Percentiles rank a stretch among this genome's conserved stretches.
These are phyloP conservation scores for Echinometra lucunter DNA, from an alignment of 53 echinoderm and acorn worm genomes.

Conservation along the genomic window DNA sequence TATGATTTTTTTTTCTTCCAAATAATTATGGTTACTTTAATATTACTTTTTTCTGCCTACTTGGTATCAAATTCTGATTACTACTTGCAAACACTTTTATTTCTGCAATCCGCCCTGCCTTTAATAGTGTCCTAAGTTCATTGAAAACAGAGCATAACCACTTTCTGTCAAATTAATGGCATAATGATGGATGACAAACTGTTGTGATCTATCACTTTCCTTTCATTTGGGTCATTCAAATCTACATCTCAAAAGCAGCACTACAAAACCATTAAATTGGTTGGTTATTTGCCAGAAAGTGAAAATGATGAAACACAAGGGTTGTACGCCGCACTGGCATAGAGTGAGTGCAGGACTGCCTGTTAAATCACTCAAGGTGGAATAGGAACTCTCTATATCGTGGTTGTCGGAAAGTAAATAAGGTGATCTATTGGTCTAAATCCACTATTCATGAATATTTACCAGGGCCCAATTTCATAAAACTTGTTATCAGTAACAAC, in stretches of 20 bases:
- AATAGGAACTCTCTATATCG: not conserved
- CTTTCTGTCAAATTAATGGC: not conserved
- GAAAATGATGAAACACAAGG: not conserved
- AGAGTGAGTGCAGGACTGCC: not conserved
- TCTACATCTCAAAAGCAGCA: constrained; percentile 37
- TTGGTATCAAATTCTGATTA: no score
- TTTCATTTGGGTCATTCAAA: constrained; percentile 8
- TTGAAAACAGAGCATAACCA: no score
- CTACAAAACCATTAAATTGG: not conserved
- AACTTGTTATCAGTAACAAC: no score
- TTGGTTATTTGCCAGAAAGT: not conserved
- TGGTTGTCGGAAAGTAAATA: not conserved
- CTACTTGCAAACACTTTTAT: no score
- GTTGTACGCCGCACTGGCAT: not conserved
- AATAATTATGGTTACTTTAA: no score
- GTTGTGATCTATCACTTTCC: not conserved
- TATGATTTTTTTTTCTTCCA: no score
- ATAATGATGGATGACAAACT: not conserved
- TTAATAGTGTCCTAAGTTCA: no score
- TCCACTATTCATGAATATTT: constrained; percentile 28
- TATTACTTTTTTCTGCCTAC: no score
- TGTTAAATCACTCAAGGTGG: not conserved
- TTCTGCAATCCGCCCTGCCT: no score
- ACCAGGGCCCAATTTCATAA: no score
- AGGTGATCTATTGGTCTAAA: constrained; percentile 7